Base-by-base conservation (phyloP, 2,888 invertebrate species). In the Xestoiulus laeticollis region DNA sequence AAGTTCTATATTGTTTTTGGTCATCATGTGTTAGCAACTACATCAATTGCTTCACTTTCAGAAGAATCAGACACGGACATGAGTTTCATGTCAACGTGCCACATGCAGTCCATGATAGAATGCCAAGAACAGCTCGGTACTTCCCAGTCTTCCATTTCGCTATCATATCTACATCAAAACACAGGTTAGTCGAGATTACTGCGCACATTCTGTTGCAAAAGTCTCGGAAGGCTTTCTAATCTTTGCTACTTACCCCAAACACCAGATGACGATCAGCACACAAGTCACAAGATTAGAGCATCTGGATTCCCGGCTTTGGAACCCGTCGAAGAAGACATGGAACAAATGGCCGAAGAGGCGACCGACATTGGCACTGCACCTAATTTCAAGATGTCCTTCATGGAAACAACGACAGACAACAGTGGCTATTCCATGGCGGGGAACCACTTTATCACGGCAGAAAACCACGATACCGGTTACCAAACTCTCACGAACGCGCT, bases 401-500 rank as follows among this genome's bases (percentile, higher is more conserved):
- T 84, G 84, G 84, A 84, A 84, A 84, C 84, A 5, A 33, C 43
- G 16, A 6, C 32, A 6, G 83, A 84, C 84, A 84, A 84, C 43
- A 68, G 68, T n/a, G 26, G 68, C 26, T 6, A 10, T 12, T 19
- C 10, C 12, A 33, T 14, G 3, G 22, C 84, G 1, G 22, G n/a
- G 8, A 33, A 8, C 38, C 84, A 33, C n/a, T 43, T 38, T 1
- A 16, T n/a, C 22, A 22, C 43, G 84, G 16, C 43, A 43, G 33
- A n/a, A 33, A 84, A 33, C 84, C 84, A 84, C n/a, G 84, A 84
- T n/a, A 84, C 84, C 10, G 84, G 84, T 33, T 84, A 84, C 22
- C 38, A 84, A n/a, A 84, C 84, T 0, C 32, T 33, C 33, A 4
- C 84, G 12, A 68, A 68, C 26, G 33, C 33, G 2, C 38, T 33